Conservation (phyloP, 2,888 invertebrate species). For the Fragum sueziense region DNA sequence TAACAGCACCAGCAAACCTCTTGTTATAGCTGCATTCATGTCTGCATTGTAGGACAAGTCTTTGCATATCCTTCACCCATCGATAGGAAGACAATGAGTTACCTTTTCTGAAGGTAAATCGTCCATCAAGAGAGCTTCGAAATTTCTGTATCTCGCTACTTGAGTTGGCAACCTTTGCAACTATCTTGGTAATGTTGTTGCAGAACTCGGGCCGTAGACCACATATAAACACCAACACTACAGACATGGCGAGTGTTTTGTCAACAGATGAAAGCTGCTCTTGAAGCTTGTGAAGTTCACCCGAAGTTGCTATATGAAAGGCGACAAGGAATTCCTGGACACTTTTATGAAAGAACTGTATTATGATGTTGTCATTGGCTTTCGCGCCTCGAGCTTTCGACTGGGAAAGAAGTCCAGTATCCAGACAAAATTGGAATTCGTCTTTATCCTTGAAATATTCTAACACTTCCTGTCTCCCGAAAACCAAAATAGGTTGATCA, state of each 20-base stretch:
- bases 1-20: not conserved
- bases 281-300: not conserved
- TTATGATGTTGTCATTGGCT: slow-evolving; percentile 12
- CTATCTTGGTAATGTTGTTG: not conserved
- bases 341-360: slow-evolving; percentile 19
- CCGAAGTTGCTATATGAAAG: not conserved
- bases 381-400: not conserved
- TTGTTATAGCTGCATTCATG: slow-evolving; percentile 10
- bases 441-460: not conserved
- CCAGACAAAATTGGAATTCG: not conserved
- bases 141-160: not conserved
- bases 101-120: not conserved
- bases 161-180: not conserved
- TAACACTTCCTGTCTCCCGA: not conserved
- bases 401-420: slow-evolving; percentile 19
- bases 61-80: slow-evolving; percentile 14
- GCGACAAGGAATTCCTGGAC: slow-evolving; percentile 18
- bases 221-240: slow-evolving; percentile 7
- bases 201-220: slow-evolving; percentile 8
- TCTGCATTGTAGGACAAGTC: not conserved
- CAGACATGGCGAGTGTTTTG: slow-evolving; percentile 7
- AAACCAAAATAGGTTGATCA: slow-evolving; percentile 8
- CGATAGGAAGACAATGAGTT: not conserved
- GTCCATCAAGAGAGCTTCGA: not conserved
- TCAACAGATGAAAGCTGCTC: not conserved